A percentile compares a stretch with the other conserved stretches of the same genome.
phyloP scores from a whole-genome alignment of 2,113 vertebrate species.

The Balaenoptera acutorostrata region DNA sequence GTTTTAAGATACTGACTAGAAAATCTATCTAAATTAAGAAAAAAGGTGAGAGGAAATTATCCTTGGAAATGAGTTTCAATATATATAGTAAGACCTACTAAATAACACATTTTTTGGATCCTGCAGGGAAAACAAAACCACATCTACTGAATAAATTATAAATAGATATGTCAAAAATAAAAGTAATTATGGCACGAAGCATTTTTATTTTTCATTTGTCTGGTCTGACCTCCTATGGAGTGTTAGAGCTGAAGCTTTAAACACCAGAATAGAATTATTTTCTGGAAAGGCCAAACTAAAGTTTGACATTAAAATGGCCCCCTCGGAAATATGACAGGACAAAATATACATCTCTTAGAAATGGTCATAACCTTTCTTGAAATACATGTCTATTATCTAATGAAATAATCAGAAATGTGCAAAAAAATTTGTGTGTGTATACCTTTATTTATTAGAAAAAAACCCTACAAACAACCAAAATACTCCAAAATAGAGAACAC shows the following conservation, averaged over 20 bases:
- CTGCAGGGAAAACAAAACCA: conserved; percentile 9
- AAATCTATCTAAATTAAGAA: conserved; percentile 3
- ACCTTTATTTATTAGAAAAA: background rate
- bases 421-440: background rate
- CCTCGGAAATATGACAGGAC: background rate
- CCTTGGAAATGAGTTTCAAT: background rate
- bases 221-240: background rate
- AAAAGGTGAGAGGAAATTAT: background rate
- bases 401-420: background rate
- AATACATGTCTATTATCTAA: background rate
- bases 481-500: background rate
- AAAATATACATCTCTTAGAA: background rate
- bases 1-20: conserved; percentile 12
- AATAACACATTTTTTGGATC: background rate
- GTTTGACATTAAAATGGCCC: background rate
- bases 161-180: conserved; percentile 17
- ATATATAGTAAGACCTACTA: background rate
- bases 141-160: conserved; percentile 6
- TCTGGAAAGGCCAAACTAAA: background rate
- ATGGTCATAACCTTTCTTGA: background rate
- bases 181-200: conserved; percentile 7
- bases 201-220: conserved; percentile 37
- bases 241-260: conserved; percentile 29
- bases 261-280: background rate
- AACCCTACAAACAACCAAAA: background rate